Evolutionary conservation across 2,113 vertebrate genomes (phyloP).

Genomic region (Barbus barbus): DNA sequence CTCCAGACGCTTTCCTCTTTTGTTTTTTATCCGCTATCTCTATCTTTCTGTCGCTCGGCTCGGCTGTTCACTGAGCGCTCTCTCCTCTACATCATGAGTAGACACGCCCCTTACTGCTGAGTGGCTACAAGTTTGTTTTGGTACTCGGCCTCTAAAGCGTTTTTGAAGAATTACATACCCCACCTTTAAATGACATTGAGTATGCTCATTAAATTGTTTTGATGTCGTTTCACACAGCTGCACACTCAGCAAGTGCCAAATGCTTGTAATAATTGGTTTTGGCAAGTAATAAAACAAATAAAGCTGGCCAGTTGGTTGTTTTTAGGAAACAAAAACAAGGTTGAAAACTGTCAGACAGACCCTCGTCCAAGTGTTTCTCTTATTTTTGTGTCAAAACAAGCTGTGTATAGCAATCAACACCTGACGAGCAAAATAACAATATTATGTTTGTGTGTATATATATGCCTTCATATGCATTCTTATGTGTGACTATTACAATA

Average conservation of each 20-base stretch:
- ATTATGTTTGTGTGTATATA: too few species aligned
- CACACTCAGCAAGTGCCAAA: background rate
- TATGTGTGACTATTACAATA: background rate
- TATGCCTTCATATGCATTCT: too few species aligned
- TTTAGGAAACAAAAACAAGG: background rate
- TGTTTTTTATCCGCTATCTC: too few species aligned
- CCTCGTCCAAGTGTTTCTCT: background rate
- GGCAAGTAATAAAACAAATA: background rate
- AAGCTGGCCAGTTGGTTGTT: background rate
- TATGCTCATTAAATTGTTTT: background rate
- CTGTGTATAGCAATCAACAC: background rate
- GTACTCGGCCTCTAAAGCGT: too few species aligned
- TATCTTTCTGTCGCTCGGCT: too few species aligned
- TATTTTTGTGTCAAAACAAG: background rate
- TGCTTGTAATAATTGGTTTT: conserved; percentile 16
- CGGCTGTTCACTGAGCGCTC: too few species aligned
- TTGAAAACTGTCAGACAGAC: background rate
- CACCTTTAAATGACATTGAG: background rate
- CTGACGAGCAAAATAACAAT: too few species aligned
- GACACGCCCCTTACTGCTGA: too few species aligned
- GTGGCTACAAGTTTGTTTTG: too few species aligned
- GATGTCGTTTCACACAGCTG: background rate
- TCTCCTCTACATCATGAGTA: too few species aligned
- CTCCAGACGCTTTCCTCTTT: too few species aligned
- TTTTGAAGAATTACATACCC: too few species aligned